Evolutionary conservation across 2,113 vertebrate species (phyloP).

Genomic region (Danio rerio): DNA sequence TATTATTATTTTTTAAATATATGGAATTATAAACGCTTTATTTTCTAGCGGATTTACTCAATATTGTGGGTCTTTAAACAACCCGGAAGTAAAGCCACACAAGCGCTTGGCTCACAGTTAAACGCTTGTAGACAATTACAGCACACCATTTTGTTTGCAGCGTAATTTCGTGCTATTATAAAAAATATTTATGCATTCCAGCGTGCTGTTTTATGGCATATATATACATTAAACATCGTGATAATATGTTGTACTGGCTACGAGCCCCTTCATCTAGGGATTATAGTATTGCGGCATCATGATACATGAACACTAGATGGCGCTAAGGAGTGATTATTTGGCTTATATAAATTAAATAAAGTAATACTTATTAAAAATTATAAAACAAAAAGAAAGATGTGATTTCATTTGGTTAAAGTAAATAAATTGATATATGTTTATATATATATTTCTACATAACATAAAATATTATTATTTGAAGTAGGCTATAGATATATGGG

Average conservation of each 20-base stretch:
- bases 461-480: too few species aligned
- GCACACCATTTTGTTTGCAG: not conserved
- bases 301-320: not conserved
- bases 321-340: too few species aligned
- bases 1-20: too few species aligned
- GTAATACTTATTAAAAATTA: too few species aligned
- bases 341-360: not conserved
- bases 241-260: not conserved
- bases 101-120: too few species aligned
- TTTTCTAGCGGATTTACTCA: not conserved
- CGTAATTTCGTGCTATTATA: not conserved
- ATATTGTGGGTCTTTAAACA: not conserved
- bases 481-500: too few species aligned
- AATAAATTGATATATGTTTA: too few species aligned
- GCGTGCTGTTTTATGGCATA: not conserved
- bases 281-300: too few species aligned
- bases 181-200: not conserved
- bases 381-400: too few species aligned
- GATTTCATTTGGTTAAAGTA: too few species aligned
- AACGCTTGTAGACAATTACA: not conserved
- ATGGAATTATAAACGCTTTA: not conserved
- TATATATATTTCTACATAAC: too few species aligned
- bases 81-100: constrained; percentile 17
- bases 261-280: not conserved
- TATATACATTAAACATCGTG: not conserved